These are phyloP conservation scores for Illadopsis cleaveri DNA, from an alignment of 2,113 vertebrate genomes.

Conservation along the genomic window DNA sequence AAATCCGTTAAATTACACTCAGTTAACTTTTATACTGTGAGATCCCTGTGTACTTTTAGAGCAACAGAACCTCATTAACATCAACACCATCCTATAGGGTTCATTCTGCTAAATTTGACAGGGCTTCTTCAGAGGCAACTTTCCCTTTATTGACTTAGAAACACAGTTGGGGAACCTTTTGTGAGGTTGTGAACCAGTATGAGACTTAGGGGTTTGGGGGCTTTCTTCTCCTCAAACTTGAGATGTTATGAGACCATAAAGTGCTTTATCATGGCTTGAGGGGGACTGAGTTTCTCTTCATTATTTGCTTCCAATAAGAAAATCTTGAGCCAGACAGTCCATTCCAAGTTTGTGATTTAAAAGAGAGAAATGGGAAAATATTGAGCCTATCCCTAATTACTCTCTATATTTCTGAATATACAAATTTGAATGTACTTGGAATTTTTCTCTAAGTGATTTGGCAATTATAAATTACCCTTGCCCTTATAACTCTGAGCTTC, in stretches of 20 bases:
- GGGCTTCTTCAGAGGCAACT: background rate
- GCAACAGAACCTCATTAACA: background rate
- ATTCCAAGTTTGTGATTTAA: constrained; percentile 42
- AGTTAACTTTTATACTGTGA: background rate
- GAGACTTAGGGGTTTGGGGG: accelerated
- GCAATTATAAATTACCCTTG: constrained; percentile 68
- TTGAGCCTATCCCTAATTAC: constrained; percentile 62
- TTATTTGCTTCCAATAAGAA: constrained; percentile 24
- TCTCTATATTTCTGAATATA: constrained; percentile 59
- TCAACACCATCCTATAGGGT: background rate
- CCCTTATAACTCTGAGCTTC: constrained; percentile 47
- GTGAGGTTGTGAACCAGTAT: background rate
- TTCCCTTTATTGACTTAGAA: background rate
- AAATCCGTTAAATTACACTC: background rate
- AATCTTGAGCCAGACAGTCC: constrained; percentile 2
- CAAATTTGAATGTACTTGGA: constrained; percentile 50
- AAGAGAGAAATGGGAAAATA: constrained; percentile 59
- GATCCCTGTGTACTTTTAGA: background rate
- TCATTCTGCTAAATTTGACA: background rate
- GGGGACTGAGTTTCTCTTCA: background rate
- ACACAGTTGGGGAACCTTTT: background rate
- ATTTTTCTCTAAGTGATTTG: constrained; percentile 65
- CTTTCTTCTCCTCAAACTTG: background rate
- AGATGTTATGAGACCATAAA: constrained; percentile 4
- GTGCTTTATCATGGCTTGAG: background rate